Evolutionary conservation across 2,113 vertebrate species (phyloP), one percentile per base, ranked within the genome.

Genomic region (Cryptomyrus ogoouensis): DNA sequence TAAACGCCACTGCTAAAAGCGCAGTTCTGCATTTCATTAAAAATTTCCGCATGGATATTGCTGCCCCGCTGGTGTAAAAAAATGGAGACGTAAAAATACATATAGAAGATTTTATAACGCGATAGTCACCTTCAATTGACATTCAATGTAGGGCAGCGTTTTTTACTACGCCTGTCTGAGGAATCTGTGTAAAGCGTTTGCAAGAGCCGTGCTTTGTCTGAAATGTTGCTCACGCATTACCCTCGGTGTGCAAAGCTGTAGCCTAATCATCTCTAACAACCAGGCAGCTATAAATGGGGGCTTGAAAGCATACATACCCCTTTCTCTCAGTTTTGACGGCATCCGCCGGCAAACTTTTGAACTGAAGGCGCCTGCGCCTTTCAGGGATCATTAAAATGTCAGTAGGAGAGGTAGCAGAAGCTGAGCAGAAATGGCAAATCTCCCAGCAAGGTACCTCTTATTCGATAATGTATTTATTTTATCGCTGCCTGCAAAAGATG

Each of bases 321-420:
- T 88, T 90, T 53, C 83, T 90, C 58, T 89, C 89, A 90, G 91
- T 92, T 92, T 93, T 92, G 92, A 91, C 91, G 93, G 93, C 89
- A 91, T 93, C 93, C 90, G 91, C 88, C 90, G 90, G 92, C 88
- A 92, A 91, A 91, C 90, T 91, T 92, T 90, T 91, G 90, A 92
- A 91, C 89, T 87, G 46, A 89, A 84, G 88, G 91, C 92, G 91
- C 91, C 90, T 91, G 91, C 91, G 92, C 88, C 74, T 89, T 88
- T 89, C 90, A 83, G 89, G 90, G 91, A 91, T 91, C 90, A 92
- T 91, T 91, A 93, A 89, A 92, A 91, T 92, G 90, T 77, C 91
- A 91, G 92, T 93, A 91, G 92, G 92, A 91, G 92, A 93, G 90
- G 90, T 88, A 89, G 90, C 89, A 89, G 88, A 90, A 91, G 88